phyloP scores from a whole-genome alignment of 2,888 invertebrate species.

The Folsomia candida region DNA sequence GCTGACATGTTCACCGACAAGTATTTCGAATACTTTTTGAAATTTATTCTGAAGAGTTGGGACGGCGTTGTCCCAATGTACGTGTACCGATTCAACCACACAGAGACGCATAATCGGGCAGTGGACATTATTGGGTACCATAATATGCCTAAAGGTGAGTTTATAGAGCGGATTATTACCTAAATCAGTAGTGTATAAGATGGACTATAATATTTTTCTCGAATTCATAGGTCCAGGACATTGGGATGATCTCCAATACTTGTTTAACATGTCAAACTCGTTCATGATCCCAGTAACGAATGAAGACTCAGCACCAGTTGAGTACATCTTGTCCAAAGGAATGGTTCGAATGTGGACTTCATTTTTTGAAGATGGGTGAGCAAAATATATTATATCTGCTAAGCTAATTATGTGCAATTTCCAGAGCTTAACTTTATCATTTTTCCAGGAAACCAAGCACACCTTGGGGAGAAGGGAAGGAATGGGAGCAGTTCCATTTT shows the following conservation, averaged over 20 bases:
- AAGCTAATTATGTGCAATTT: not conserved
- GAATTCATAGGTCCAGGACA: constrained; percentile 36
- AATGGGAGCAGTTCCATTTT: constrained; percentile 37
- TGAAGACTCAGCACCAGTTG: constrained; percentile 18
- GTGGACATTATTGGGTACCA: not conserved
- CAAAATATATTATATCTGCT: not conserved
- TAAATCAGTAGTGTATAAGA: too few species aligned
- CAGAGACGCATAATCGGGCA: constrained; percentile 15
- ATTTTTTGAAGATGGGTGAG: constrained; percentile 39
- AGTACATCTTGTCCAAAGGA: constrained; percentile 26
- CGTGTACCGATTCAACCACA: constrained; percentile 26
- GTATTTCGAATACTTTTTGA: constrained; percentile 19
- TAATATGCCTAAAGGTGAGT: not conserved
- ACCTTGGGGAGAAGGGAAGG: constrained; percentile 38
- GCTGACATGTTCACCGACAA: constrained; percentile 29
- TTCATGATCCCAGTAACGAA: constrained; percentile 27
- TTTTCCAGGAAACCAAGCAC: constrained; percentile 42
- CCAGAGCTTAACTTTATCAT: not conserved
- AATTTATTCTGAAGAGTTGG: constrained; percentile 18
- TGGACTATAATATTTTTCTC: too few species aligned
- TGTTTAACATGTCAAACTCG: constrained; percentile 21
- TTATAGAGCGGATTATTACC: too few species aligned
- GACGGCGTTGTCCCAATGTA: constrained; percentile 32
- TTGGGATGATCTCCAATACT: constrained; percentile 33
- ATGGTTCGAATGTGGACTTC: constrained; percentile 31